Evolutionary conservation across 2,797 vertebrate species (phyloP).

Genomic region (Anas flavirostris): DNA sequence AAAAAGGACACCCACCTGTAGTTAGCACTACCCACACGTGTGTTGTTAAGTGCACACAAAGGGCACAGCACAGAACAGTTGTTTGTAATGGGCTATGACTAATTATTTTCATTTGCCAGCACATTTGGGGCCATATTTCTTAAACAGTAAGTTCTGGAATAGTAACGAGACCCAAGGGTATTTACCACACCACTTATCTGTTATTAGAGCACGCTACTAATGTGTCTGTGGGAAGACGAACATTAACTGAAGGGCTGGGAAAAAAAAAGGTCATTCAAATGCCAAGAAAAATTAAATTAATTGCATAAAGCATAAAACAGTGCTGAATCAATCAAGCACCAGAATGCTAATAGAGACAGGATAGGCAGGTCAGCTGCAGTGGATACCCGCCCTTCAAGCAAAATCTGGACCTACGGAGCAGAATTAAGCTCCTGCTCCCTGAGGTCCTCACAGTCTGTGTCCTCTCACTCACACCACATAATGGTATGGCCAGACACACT

Average conservation of each 20-base stretch:
- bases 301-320: not conserved
- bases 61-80: not conserved
- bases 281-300: constrained; percentile 25
- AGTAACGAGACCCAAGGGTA: not conserved
- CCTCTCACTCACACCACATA: not conserved
- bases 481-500: not conserved
- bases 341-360: not conserved
- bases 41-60: not conserved
- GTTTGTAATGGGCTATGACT: not conserved
- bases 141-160: not conserved
- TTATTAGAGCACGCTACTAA: constrained; percentile 21
- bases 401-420: not conserved
- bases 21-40: not conserved
- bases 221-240: constrained; percentile 6
- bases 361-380: not conserved
- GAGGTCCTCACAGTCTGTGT: not conserved
- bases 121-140: not conserved
- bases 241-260: not conserved
- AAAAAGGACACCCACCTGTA: not conserved
- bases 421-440: not conserved
- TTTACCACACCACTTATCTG: constrained; percentile 14
- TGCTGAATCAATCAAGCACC: not conserved
- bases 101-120: not conserved
- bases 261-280: constrained; percentile 19
- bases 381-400: not conserved